phyloP scores from a whole-genome alignment of 2,797 vertebrate species.

The Cryptoprocta ferox region DNA sequence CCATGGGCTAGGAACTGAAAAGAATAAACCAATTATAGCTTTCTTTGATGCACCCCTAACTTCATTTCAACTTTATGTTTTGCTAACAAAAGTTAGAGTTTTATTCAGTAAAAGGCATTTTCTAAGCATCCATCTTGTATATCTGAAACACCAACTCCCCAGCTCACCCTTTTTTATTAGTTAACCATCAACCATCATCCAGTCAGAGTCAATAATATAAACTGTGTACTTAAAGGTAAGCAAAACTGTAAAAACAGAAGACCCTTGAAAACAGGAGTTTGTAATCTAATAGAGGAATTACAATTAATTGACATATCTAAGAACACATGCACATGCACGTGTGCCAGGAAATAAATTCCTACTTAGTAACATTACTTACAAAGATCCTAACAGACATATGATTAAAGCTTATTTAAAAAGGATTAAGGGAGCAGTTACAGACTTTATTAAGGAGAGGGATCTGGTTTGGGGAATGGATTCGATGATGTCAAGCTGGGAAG shows the following conservation, averaged over 20 bases:
- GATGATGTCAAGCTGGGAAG: not conserved
- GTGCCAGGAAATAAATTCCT: not conserved
- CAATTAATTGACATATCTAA: not conserved
- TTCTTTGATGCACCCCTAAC: not conserved
- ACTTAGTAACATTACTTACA: not conserved
- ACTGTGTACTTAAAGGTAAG: not conserved
- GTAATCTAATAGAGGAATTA: not conserved
- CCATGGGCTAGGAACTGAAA: not conserved
- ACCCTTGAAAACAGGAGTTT: not conserved
- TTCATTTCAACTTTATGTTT: not conserved
- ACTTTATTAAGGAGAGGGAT: not conserved
- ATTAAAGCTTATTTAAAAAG: not conserved
- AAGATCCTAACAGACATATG: not conserved
- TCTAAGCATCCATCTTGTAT: not conserved
- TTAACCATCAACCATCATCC: not conserved
- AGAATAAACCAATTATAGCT: slow-evolving; percentile 7
- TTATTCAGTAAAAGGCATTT: slow-evolving; percentile 11
- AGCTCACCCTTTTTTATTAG: not conserved
- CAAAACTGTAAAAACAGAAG: not conserved
- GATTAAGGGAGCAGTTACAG: not conserved
- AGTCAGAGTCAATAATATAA: not conserved
- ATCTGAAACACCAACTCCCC: not conserved
- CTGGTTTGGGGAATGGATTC: not conserved
- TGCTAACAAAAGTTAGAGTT: not conserved
- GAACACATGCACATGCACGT: not conserved